Evolutionary conservation across 2,888 invertebrate genomes (phyloP).

Genomic region (Caenorhabditis afra): DNA sequence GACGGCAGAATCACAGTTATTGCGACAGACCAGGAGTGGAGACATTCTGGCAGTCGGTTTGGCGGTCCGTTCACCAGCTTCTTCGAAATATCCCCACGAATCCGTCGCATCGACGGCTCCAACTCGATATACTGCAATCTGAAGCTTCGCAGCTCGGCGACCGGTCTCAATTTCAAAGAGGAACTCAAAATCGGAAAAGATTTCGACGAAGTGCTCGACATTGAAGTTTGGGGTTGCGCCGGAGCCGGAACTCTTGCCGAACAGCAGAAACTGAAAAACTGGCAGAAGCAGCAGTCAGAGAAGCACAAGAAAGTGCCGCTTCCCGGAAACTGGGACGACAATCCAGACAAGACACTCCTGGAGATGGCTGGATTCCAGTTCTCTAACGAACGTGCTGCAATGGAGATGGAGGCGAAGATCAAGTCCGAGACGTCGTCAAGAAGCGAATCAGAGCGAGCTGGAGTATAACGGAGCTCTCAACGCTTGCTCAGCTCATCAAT

Average conservation of each 20-base stretch:
- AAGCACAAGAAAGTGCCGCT: conserved; percentile 85
- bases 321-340: conserved; percentile 94
- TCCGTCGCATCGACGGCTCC: conserved; percentile 49
- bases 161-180: conserved; percentile 64
- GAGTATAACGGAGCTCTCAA: not conserved
- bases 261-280: conserved; percentile 91
- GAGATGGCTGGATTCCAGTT: conserved; percentile 87
- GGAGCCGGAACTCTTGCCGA: conserved; percentile 83
- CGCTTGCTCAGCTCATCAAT: not conserved
- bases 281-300: conserved; percentile 88
- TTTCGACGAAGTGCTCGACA: conserved; percentile 59
- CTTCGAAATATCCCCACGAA: conserved; percentile 50
- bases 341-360: conserved; percentile 92
- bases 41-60: conserved; percentile 63
- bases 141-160: conserved; percentile 63
- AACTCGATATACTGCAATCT: conserved; percentile 67
- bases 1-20: conserved; percentile 65
- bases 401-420: conserved; percentile 61
- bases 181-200: conserved; percentile 65
- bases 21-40: conserved; percentile 76
- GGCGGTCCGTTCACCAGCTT: conserved; percentile 61
- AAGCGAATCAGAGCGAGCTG: not conserved
- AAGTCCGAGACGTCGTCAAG: not conserved
- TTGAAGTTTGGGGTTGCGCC: conserved; percentile 80
- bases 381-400: conserved; percentile 66